Evolutionary conservation across 2,797 vertebrate genomes (phyloP).

Genomic region (Mormyrops attenuatus): DNA sequence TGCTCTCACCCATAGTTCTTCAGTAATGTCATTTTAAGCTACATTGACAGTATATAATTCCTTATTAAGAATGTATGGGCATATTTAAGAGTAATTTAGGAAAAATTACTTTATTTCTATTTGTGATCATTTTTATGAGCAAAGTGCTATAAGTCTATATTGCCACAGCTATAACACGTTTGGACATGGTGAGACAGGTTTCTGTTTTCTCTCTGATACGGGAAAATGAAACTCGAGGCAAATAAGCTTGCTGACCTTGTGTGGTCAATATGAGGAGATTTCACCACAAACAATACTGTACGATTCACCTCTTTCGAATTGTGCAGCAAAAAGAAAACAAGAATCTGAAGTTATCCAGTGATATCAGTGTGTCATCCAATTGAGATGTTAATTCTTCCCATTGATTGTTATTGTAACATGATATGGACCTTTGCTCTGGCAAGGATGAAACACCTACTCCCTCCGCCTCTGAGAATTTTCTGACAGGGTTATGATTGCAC

Average conservation of each 20-base stretch:
- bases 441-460: neutral
- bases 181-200: no score
- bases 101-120: neutral
- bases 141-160: neutral
- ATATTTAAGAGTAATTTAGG: neutral
- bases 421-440: neutral
- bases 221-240: no score
- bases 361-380: neutral
- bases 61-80: neutral
- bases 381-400: neutral
- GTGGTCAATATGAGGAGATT: no score
- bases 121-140: neutral
- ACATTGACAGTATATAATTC: neutral
- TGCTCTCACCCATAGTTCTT: neutral
- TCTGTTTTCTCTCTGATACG: no score
- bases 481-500: neutral
- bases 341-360: neutral
- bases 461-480: neutral
- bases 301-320: no score
- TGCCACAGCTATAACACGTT: neutral
- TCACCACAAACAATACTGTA: no score
- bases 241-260: no score
- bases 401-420: neutral
- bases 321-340: no score
- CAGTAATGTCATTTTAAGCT: neutral